Evolutionary conservation across 2,797 vertebrate genomes (phyloP).

Genomic region (Austrolebias charrua): DNA sequence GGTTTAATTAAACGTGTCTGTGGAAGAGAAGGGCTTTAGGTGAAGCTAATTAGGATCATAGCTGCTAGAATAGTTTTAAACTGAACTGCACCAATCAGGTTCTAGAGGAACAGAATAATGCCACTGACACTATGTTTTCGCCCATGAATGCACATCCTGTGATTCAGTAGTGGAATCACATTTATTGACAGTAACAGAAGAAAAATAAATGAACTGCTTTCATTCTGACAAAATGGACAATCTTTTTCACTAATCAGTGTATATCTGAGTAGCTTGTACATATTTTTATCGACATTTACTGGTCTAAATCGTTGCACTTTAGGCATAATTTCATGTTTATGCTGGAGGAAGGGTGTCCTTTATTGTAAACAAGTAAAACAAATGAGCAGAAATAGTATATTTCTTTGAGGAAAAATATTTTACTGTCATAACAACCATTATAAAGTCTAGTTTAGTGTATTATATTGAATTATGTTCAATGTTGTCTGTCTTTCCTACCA

Average conservation of each 20-base stretch:
- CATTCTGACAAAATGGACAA: not conserved
- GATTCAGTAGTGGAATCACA: slow-evolving; percentile 25
- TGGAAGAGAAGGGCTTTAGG: slow-evolving; percentile 80
- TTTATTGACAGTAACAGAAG: slow-evolving; percentile 31
- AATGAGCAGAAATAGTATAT: no score
- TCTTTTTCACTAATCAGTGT: not conserved
- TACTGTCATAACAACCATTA: not conserved
- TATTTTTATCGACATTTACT: no score
- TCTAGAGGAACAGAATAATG: slow-evolving; percentile 71
- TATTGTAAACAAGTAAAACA: not conserved
- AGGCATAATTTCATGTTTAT: no score
- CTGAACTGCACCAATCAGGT: slow-evolving; percentile 70
- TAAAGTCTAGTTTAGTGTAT: not conserved
- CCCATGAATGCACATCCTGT: slow-evolving; percentile 50
- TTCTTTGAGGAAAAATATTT: not conserved
- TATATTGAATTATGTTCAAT: not conserved
- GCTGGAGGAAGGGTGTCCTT: no score
- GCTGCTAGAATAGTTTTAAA: slow-evolving; percentile 83
- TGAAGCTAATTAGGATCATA: slow-evolving; percentile 86
- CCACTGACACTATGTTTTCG: slow-evolving; percentile 56
- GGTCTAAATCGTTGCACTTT: no score
- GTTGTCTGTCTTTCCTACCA: not conserved
- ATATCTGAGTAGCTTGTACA: not conserved
- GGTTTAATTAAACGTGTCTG: slow-evolving; percentile 84
- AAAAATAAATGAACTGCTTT: slow-evolving; percentile 14